Evolutionary conservation across 2,888 invertebrate species (phyloP), one percentile per base, ranked within the genome.

Genomic region (Euzophera pinguis): DNA sequence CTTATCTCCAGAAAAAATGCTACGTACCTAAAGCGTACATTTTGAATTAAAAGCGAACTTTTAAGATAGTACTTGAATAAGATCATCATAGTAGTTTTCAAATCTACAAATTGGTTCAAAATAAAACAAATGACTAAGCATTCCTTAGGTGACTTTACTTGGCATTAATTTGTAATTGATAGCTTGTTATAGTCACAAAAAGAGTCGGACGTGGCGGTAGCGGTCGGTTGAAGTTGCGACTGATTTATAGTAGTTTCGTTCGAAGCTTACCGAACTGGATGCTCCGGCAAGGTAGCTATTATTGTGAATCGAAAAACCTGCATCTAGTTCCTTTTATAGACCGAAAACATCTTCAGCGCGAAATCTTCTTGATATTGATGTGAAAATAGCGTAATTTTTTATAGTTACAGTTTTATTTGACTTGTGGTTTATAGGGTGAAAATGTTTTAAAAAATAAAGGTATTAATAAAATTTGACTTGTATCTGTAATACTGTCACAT

Each of bases 131-230:
- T 13, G 29, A 1, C 27, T 9, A 29, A 43, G 29, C 35, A 49
- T 22, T 49, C n/a, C 16, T 50, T 29, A 50, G 16, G 34, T 32
- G 34, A n/a, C 17, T 34, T 35, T 50, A 38, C 22, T 48, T 13
- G 49, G 34, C 35, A 42, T 51, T 51, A 51, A 51, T 51, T 51
- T 42, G 51, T 51, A 51, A 51, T 43, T 43, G 43, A 34, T 51
- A 17, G 35, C 12, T 51, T 22, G 51, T 43, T 51, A 51, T 35
- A 35, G 51, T 43, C 51, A 37, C 51, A 51, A 51, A 51, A 50
- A 50, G 47, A 47, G 14, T 39, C 49, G 32, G 49, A 50, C 32
- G 39, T 32, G 39, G 39, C 49, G 39, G 49, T 32, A 50, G 39
- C 49, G 39, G 49, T 41, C 32, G 49, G 39, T 39, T 39, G 45